Evolutionary conservation across 2,888 invertebrate genomes (phyloP), one percentile per base, ranked within the genome.

Genomic region (Sphecodes monilicornis): DNA sequence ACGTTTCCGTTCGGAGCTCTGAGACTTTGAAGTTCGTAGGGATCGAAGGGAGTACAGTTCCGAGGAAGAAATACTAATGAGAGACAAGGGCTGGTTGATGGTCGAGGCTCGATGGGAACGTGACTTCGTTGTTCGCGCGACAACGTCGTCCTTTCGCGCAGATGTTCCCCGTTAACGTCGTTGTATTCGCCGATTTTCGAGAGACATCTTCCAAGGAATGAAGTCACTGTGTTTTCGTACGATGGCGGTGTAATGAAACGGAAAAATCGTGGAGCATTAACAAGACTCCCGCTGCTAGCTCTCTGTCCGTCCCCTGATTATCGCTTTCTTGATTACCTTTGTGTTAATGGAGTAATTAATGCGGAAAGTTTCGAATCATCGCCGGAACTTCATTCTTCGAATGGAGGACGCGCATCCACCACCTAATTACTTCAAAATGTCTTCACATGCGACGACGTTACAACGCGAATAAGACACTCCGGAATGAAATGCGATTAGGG

Each of bases 261-360:
- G n/a, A n/a, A 26, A 72, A 57, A 66, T 78, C 80, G 50, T 41
- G 22, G 3, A 54, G 60, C 32, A n/a, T 50, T 50, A 50, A 50
- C 50, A 50, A 10, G 22, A 50, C 50, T 50, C 50, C 50, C 50
- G n/a, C 50, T 22, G n/a, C 22, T 10, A 50, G 50, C 50, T 50
- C 22, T n/a, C 50, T 10, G 50, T 32, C 16, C 22, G 32, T 29
- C 29, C 16, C 36, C 64, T 80, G 74, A 80, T 82, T 82, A 80
- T 74, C 60, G 74, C 71, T 50, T 39, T 57, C 39, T 41, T 71
- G 80, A 72, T 82, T 74, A 80, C 54, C 75, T n/a, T 66, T 72
- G 82, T 81, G 72, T 81, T 32, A 72, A 82, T 26, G 70, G 75
- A 83, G 75, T 71, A 72, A 76, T 76, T 81, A 72, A 76, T 43